phyloP scores from a whole-genome alignment of 2,888 invertebrate genomes.

The Synergus itoensis region DNA sequence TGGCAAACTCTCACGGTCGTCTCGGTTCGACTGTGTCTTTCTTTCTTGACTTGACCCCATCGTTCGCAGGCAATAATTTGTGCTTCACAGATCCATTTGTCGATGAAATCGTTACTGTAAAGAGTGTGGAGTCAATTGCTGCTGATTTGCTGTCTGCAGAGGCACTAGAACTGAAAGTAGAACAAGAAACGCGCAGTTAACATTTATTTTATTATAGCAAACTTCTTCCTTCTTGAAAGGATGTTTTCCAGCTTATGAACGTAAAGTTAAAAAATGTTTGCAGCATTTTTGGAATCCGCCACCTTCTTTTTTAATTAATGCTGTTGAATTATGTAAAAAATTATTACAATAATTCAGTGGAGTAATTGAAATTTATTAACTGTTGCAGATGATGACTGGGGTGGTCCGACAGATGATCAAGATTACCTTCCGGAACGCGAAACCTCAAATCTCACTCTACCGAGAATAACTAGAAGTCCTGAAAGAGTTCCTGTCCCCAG shows the following conservation, averaged over 20 bases:
- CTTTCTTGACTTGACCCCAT: conserved; percentile 48
- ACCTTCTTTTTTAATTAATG: neutral
- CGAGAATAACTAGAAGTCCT: conserved; percentile 72
- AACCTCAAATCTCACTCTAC: conserved; percentile 67
- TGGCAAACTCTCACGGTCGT: conserved; percentile 57
- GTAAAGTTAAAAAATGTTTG: neutral
- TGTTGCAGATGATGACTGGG: conserved; percentile 88
- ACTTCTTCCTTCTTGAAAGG: neutral
- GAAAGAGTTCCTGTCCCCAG: conserved; percentile 66
- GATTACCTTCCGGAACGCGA: conserved; percentile 70
- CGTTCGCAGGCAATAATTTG: conserved; percentile 43
- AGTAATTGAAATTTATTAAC: neutral
- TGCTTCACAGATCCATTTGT: conserved; percentile 38
- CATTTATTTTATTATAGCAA: conserved; percentile 17
- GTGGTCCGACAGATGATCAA: conserved; percentile 70
- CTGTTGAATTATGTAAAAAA: too few relatives aligned
- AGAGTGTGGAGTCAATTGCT: conserved; percentile 39
- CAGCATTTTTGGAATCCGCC: too few relatives aligned
- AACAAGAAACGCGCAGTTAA: conserved; percentile 14
- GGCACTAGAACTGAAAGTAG: conserved; percentile 16
- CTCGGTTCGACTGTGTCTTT: conserved; percentile 53
- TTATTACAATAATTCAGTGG: neutral
- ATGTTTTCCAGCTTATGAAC: too few relatives aligned
- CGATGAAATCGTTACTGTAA: conserved; percentile 32
- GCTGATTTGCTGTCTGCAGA: conserved; percentile 23